Evolutionary conservation across 2,888 invertebrate species (phyloP).

Genomic region (Caenorhabditis sulstoni): DNA sequence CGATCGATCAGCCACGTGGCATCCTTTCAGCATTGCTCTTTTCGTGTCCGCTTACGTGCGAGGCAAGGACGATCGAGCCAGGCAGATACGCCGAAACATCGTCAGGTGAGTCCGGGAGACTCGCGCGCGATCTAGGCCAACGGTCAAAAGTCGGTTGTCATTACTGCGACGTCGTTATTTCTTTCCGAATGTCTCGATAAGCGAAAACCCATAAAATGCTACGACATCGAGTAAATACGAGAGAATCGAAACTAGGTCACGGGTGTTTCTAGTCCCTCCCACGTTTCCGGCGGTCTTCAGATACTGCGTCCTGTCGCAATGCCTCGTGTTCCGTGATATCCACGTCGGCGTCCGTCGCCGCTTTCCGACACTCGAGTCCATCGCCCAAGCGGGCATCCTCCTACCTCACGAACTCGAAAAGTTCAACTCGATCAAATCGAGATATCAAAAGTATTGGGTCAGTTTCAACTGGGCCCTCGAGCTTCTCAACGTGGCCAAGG

Average conservation of each 20-base stretch:
- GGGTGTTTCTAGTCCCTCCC: background rate
- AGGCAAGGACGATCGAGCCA: constrained; percentile 69
- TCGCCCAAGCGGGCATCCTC: constrained; percentile 61
- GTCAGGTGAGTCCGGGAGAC: constrained; percentile 57
- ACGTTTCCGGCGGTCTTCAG: constrained; percentile 27
- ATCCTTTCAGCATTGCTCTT: constrained; percentile 67
- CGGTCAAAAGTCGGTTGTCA: background rate
- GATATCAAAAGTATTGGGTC: constrained; percentile 75
- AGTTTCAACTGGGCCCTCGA: constrained; percentile 75
- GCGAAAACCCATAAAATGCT: too few species aligned
- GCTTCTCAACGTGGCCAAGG: constrained; percentile 65
- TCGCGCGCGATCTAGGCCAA: too few species aligned
- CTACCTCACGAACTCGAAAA: constrained; percentile 56
- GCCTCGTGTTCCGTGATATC: constrained; percentile 68
- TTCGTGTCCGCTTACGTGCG: constrained; percentile 64
- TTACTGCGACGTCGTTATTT: too few species aligned
- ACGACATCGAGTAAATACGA: too few species aligned
- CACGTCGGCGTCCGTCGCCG: constrained; percentile 65
- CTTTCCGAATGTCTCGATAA: too few species aligned
- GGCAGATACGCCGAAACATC: constrained; percentile 70
- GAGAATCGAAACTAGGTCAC: background rate
- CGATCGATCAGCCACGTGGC: background rate
- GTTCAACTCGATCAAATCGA: constrained; percentile 51
- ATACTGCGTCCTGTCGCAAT: constrained; percentile 66
- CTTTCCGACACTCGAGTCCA: constrained; percentile 60